Evolutionary conservation across 1,140 invertebrate species (phyloP).

Genomic region (Bombus terrestris): DNA sequence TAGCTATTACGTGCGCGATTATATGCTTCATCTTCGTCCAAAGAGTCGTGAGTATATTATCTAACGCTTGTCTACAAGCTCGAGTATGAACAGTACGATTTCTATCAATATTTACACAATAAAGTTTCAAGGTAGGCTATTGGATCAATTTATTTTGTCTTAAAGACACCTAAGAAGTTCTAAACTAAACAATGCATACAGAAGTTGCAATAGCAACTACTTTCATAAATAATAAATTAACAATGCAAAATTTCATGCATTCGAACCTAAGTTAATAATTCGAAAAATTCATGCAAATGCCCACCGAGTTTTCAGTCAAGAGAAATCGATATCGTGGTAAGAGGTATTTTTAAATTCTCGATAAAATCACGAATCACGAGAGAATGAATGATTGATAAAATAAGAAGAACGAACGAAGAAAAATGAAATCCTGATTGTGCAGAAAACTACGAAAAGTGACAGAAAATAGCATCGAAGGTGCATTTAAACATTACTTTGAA

Average conservation of each 20-base stretch:
- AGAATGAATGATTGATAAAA: background rate
- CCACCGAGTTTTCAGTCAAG: background rate
- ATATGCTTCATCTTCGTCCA: conserved; percentile 4
- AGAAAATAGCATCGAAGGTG: background rate
- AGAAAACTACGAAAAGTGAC: background rate
- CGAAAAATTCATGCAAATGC: conserved; percentile 11
- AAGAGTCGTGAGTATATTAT: conserved; percentile 15
- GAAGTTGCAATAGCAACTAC: background rate
- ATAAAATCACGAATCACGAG: background rate
- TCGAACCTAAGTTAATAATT: background rate
- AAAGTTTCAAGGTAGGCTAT: background rate
- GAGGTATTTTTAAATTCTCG: background rate
- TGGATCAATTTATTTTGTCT: too few species aligned
- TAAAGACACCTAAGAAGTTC: too few species aligned
- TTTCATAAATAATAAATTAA: background rate
- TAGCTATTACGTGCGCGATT: conserved; percentile 14
- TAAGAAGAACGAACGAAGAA: background rate
- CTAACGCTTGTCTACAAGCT: background rate
- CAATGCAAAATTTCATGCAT: background rate
- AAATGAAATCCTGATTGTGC: background rate
- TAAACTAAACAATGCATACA: background rate
- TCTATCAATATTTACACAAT: conserved; percentile 43
- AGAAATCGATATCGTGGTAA: conserved; percentile 23
- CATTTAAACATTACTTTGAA: conserved; percentile 30
- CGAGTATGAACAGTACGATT: conserved; percentile 33